Base-by-base conservation (phyloP, 2,888 invertebrate species). In the Iselma pallidipennis region DNA sequence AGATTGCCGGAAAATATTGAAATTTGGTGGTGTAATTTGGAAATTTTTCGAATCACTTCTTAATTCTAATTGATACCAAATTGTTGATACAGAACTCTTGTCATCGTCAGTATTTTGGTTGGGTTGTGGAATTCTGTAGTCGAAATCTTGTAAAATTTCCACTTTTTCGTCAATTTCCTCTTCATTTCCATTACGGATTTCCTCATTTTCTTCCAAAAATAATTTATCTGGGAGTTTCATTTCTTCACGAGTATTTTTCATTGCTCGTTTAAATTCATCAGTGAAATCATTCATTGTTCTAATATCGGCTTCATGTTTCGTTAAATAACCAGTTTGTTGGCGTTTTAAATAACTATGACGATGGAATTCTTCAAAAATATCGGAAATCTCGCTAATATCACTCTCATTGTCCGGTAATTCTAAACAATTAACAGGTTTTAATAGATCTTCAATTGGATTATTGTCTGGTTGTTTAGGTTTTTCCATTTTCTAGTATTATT, bases 251-350 rank as follows among this genome's bases (percentile, higher is more conserved):
- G 73, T 52, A n/a, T 65, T 65, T 10, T 55, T 28, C 61, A 78
- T 74, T 9, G 72, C 71, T 29, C 63, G 65, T 55, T 76, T 77
- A 57, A 73, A 78, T 48, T 76, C 71, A 7, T 72, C 69, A 2
- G 76, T 77, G 60, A 80, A 80, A 31, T 65, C 62, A 12, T 71
- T 68, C 33, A 74, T 68, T 0, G 74, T 74, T 57, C 67, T 66
- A 57, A 65, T 57, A 60, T 78, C 75, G 2, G 74, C 75, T 66
- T 79, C 76, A 5, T 54, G 48, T 66, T 78, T 78, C 1, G 69
- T 68, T 37, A 76, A 60, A 45, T 70, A 69, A 53, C 66, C 70
- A 42, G 66, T 71, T 21, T 51, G 52, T 45, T 50, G 55, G 1
- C 21, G 56, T 29, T 59, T 55, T 42, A 71, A 49, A 55, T 67